These are phyloP conservation scores for Chaetops frenatus DNA, from an alignment of 2,113 vertebrate species.

Conservation along the genomic window DNA sequence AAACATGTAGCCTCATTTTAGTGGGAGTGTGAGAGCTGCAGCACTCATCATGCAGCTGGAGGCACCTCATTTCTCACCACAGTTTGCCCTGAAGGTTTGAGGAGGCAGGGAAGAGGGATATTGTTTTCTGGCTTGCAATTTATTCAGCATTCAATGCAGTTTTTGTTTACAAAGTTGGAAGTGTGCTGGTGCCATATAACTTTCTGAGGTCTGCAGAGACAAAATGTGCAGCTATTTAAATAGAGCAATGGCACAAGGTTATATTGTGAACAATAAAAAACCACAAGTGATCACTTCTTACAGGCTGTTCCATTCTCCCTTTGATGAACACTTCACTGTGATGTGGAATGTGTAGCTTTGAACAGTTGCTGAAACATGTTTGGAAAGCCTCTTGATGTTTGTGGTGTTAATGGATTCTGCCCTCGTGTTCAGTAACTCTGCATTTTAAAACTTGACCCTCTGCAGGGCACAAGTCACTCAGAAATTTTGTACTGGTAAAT, in stretches of 20 bases:
- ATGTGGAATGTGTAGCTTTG: background rate
- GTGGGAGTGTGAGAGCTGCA: background rate
- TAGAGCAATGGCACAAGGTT: background rate
- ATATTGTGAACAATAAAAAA: background rate
- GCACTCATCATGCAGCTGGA: accelerated
- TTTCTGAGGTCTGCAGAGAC: background rate
- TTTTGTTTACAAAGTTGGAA: background rate
- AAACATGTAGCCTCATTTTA: accelerated
- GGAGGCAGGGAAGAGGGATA: background rate
- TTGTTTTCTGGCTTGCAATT: background rate
- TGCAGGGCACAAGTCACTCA: background rate
- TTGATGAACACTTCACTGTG: background rate
- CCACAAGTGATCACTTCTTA: background rate
- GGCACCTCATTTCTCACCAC: background rate
- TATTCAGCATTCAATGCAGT: background rate
- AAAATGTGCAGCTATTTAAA: background rate
- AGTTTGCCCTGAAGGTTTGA: background rate
- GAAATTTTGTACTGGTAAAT: background rate
- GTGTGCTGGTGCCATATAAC: background rate
- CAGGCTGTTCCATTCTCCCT: background rate
- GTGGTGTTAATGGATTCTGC: background rate
- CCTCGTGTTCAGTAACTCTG: background rate
- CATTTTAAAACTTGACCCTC: background rate
- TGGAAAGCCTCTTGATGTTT: conserved; percentile 3
- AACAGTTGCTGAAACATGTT: background rate